These are phyloP conservation scores for Oscheius myriophilus DNA, from an alignment of 2,888 invertebrate species.

Conservation along the genomic window DNA sequence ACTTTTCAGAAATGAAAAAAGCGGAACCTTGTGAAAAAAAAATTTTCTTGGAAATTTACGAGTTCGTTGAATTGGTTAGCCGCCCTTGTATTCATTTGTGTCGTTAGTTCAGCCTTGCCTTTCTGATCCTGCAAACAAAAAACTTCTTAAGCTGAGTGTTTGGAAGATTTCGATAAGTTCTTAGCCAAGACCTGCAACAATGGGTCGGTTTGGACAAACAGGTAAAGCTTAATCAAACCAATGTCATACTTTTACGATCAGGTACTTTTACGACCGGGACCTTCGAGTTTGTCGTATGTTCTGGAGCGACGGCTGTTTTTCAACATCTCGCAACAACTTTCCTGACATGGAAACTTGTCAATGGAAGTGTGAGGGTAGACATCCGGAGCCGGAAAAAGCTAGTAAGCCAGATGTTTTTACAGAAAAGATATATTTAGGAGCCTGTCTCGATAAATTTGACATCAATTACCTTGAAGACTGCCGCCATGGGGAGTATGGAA, in stretches of 20 bases:
- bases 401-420: background rate
- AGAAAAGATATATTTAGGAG: slow-evolving; percentile 42
- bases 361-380: slow-evolving; percentile 64
- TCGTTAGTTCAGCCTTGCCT: too few species aligned
- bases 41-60: too few species aligned
- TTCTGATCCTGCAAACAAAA: too few species aligned
- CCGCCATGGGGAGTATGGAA: slow-evolving; percentile 58
- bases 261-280: slow-evolving; percentile 59
- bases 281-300: slow-evolving; percentile 61
- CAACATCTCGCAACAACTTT: slow-evolving; percentile 56
- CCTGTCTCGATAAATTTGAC: slow-evolving; percentile 66
- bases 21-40: too few species aligned
- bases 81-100: too few species aligned
- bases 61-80: too few species aligned
- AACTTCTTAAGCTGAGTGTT: slow-evolving; percentile 54
- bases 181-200: slow-evolving; percentile 53
- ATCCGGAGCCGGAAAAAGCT: slow-evolving; percentile 40
- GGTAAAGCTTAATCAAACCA: slow-evolving; percentile 23
- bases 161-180: slow-evolving; percentile 57
- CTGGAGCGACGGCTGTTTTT: slow-evolving; percentile 65
- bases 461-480: slow-evolving; percentile 62
- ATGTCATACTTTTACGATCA: slow-evolving; percentile 58
- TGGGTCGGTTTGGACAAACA: slow-evolving; percentile 43
- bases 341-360: slow-evolving; percentile 60
- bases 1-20: too few species aligned